A percentile compares a stretch with the other conserved stretches of the same genome.
phyloP scores from a whole-genome alignment of 2,113 vertebrate species.

The Bolborhynchus lineola region DNA sequence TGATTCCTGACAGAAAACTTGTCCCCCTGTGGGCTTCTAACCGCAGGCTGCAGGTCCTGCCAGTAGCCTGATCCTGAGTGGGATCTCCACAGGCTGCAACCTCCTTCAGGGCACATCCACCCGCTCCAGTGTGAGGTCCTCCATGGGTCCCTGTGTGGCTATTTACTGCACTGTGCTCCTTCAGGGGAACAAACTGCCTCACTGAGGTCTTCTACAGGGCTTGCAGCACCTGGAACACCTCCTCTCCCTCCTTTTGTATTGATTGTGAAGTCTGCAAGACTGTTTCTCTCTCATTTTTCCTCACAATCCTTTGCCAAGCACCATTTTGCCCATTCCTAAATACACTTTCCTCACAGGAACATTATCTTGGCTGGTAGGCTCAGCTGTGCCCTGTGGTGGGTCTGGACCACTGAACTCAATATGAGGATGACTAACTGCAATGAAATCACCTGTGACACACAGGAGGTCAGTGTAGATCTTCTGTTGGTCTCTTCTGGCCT shows the following conservation, averaged over 20 bases:
- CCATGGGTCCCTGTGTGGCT: not conserved
- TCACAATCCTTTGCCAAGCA: not conserved
- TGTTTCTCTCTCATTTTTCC: not conserved
- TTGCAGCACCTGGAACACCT: fast-evolving
- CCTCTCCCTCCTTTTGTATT: not conserved
- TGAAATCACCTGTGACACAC: not conserved
- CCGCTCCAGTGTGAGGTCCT: fast-evolving
- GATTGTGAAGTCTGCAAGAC: not conserved
- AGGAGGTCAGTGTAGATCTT: not conserved
- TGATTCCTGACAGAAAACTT: not conserved
- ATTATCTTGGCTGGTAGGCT: not conserved
- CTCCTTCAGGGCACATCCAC: not conserved
- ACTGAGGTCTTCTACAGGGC: not conserved
- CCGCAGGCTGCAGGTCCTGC: not conserved
- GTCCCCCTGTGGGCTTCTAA: not conserved
- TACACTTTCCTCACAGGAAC: fast-evolving
- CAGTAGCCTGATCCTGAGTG: not conserved
- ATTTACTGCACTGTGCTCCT: not conserved
- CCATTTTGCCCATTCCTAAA: not conserved
- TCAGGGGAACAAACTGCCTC: not conserved
- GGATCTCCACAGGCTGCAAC: not conserved
- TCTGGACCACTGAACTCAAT: not conserved
- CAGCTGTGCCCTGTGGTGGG: fast-evolving
- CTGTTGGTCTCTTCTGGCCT: not conserved
- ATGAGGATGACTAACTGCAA: not conserved